Base-by-base conservation (phyloP, 1,140 invertebrate species). In the Holotrichia oblita region DNA sequence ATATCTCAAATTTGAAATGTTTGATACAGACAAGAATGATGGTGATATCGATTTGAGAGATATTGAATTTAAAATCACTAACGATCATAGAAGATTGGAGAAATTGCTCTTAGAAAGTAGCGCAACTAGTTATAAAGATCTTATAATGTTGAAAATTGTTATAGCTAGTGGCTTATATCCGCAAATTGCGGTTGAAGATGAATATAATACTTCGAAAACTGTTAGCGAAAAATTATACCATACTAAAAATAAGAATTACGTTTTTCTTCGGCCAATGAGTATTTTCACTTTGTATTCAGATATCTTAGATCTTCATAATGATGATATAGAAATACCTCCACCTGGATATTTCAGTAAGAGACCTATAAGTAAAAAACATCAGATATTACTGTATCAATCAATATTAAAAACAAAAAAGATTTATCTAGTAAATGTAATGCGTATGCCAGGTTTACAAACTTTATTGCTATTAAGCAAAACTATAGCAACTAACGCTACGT, bases 371-470 rank as follows among this genome's bases (percentile, higher is more conserved):
- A 88, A 91, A 3, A 93, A 94, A 83, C 97, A 99, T 89, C 96
- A 98, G 87, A 81, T 99, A 48, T 86, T 99, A 8, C 91, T 92
- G 78, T 99, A 96, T 88, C 91, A 98, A 93, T 97, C 96, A 3
- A 89, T 99, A 12, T 87, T 99, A 78, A 97, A 99, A 88, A 99
- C 97, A 0, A 98, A 95, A 40, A 99, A 99, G 86, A 95, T 97
- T 0, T 99, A 98, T 87, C 89, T 99, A 80, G 94, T 98, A 79
- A 98, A 97, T 85, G 94, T 93, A 6, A 92, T 98, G 85, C 88
- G 96, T 79, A 94, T 98, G 89, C 97, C 97, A 69, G 96, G 95
- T 0, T 92, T 96, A 6, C 97, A 98, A 86, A 94, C 95, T 0
- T 87, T 98, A 42, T 87, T 99, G 20, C 88, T 99, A 2, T 96